Evolutionary conservation across 2,888 invertebrate species (phyloP).

Genomic region (Thumatha senex): DNA sequence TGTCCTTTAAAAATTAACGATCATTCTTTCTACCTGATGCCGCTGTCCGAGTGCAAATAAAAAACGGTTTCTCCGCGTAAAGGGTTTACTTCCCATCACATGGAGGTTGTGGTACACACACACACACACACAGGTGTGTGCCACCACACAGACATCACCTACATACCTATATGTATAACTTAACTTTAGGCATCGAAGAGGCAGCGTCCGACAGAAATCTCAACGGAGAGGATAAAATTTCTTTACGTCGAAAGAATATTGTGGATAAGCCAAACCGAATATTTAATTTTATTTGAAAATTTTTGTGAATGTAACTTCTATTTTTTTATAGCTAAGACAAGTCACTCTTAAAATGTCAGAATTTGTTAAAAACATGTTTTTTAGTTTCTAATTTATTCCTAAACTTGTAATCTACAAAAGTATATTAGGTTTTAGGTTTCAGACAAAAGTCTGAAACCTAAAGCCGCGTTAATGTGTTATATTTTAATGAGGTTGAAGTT

Average conservation of each 20-base stretch:
- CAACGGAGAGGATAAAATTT: conserved; percentile 78
- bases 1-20: conserved; percentile 82
- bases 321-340: no score
- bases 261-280: conserved; percentile 47
- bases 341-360: no score
- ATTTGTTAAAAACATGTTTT: no score
- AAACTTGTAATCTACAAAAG: no score
- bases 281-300: neutral
- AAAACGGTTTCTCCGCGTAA: conserved; percentile 82
- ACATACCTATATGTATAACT: conserved; percentile 14
- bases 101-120: conserved; percentile 66
- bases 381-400: no score
- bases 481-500: no score
- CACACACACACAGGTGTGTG: conserved; percentile 35
- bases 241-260: conserved; percentile 62
- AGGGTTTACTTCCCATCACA: conserved; percentile 85
- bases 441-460: no score
- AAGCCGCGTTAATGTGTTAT: no score
- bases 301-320: neutral
- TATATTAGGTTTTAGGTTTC: no score
- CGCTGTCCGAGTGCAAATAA: conserved; percentile 83
- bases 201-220: conserved; percentile 75
- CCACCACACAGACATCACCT: conserved; percentile 40
- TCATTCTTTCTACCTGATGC: conserved; percentile 83
- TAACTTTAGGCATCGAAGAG: conserved; percentile 54